A percentile compares a stretch with the other conserved stretches of the same genome.
phyloP scores from a whole-genome alignment of 2,113 vertebrate species.

The Coracopsis vasa region DNA sequence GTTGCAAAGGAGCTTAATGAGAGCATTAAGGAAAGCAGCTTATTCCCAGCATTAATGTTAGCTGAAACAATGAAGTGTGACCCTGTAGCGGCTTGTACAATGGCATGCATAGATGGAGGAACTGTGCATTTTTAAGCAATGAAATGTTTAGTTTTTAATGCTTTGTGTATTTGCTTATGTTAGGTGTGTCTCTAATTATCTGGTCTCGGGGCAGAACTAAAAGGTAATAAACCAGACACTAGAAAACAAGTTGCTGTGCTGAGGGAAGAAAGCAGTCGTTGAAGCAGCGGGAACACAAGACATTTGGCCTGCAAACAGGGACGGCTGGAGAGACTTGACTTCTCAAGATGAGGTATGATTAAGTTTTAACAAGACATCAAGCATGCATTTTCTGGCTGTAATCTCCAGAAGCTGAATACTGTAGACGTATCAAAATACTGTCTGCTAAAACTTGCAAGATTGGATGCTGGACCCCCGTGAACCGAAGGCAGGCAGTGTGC shows the following conservation, averaged over 20 bases:
- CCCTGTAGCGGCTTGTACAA: background rate
- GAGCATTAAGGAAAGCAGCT: background rate
- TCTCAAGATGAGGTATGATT: background rate
- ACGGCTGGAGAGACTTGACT: background rate
- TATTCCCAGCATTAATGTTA: background rate
- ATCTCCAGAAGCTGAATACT: background rate
- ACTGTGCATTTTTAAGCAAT: background rate
- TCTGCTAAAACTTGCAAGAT: background rate
- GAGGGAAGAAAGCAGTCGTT: background rate
- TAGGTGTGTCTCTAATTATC: background rate
- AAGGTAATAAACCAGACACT: background rate
- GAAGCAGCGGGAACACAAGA: background rate
- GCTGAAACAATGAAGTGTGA: background rate
- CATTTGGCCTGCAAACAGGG: accelerated
- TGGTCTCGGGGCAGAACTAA: background rate
- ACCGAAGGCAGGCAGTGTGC: background rate
- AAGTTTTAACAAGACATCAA: background rate
- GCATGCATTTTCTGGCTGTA: background rate
- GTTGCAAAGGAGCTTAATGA: background rate
- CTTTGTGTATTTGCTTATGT: background rate
- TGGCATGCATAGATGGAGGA: background rate
- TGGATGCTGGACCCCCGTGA: background rate
- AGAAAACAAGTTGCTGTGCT: background rate
- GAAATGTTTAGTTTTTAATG: background rate
- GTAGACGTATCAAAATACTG: background rate